Conservation (phyloP, 2,888 invertebrate species). For the Lumbricus terrestris region DNA sequence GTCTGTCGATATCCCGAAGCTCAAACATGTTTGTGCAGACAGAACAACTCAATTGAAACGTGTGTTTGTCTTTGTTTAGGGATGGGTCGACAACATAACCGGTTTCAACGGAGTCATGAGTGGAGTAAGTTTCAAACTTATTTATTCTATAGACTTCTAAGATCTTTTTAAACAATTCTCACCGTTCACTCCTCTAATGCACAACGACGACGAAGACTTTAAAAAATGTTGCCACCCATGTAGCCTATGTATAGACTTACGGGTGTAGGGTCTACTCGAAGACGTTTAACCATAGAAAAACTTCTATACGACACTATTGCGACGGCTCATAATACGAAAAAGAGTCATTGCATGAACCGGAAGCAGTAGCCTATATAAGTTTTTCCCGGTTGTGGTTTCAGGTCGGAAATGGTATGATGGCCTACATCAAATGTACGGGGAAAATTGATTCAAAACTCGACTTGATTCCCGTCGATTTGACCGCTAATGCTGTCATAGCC, state of each 20-base stretch:
- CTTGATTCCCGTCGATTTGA: neutral
- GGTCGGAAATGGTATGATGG: neutral
- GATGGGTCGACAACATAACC: conserved; percentile 6
- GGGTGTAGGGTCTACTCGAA: too few relatives aligned
- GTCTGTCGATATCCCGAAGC: too few relatives aligned
- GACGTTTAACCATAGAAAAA: too few relatives aligned
- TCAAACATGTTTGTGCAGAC: too few relatives aligned
- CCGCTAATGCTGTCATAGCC: neutral
- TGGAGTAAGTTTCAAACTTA: neutral
- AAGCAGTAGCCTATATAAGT: neutral
- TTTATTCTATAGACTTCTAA: neutral
- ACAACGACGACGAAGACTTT: too few relatives aligned
- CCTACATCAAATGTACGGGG: neutral
- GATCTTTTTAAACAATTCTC: neutral
- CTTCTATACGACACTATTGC: neutral
- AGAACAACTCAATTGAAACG: neutral
- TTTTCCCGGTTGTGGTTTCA: neutral
- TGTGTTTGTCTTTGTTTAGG: neutral
- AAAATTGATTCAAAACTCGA: neutral
- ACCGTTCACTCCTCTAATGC: too few relatives aligned
- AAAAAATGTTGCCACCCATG: too few relatives aligned
- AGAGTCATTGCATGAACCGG: neutral
- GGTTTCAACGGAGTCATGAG: conserved; percentile 11
- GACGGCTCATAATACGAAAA: neutral
- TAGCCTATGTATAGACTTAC: too few relatives aligned